Evolutionary conservation across 2,113 vertebrate genomes (phyloP).

Genomic region (Donacobius atricapilla): DNA sequence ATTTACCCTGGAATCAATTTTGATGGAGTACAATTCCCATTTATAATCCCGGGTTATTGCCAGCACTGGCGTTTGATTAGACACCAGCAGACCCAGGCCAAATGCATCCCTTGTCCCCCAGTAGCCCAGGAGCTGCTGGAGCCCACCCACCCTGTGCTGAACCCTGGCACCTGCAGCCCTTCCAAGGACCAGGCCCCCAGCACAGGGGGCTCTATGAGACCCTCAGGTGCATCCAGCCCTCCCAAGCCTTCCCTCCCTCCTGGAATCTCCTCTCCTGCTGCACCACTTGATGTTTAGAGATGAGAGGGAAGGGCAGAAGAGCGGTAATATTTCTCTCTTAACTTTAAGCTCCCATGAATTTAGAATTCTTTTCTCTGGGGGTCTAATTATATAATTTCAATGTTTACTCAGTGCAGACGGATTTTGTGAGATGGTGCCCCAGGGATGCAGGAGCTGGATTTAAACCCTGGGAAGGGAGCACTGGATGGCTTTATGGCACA

Average conservation of each 20-base stretch:
- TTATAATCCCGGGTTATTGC: conserved; percentile 34
- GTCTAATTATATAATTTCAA: conserved; percentile 62
- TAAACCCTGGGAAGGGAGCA: conserved; percentile 36
- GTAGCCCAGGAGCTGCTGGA: rapidly evolving
- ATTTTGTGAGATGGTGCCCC: conserved; percentile 29
- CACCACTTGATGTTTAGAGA: background rate
- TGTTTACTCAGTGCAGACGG: conserved; percentile 59
- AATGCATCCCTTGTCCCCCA: rapidly evolving
- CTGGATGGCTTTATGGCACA: background rate
- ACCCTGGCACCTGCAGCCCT: background rate
- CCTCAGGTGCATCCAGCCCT: background rate
- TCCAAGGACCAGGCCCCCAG: rapidly evolving
- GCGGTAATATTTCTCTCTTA: conserved; percentile 32
- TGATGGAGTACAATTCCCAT: conserved; percentile 54
- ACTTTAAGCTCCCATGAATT: conserved; percentile 43
- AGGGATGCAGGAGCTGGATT: conserved; percentile 9
- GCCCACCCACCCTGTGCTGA: background rate
- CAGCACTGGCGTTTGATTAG: background rate
- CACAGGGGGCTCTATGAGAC: rapidly evolving
- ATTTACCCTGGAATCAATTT: conserved; percentile 52
- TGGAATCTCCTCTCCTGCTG: background rate
- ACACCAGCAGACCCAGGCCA: background rate
- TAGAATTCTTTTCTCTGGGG: conserved; percentile 40
- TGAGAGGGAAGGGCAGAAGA: background rate
- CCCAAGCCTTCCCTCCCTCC: background rate